Conservation (phyloP, 2,797 vertebrate species). For the Molothrus ater region DNA sequence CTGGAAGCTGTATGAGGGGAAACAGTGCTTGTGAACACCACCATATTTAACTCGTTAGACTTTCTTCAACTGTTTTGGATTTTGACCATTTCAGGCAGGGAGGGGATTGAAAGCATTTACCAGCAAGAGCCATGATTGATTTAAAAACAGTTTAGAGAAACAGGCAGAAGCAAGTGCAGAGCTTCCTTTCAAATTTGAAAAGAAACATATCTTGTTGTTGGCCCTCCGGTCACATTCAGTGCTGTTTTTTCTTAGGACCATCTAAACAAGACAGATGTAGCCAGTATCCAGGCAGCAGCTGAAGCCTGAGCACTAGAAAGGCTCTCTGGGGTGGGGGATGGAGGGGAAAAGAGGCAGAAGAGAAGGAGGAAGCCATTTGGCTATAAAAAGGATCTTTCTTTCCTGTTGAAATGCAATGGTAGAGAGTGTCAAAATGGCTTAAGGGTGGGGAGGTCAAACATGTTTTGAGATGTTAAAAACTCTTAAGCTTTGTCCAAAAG, state of each 20-base stretch:
- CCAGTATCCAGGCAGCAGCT: conserved; percentile 58
- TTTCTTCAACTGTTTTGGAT: conserved; percentile 7
- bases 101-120: not conserved
- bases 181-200: conserved; percentile 51
- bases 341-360: conserved; percentile 52
- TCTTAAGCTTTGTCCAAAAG: conserved; percentile 21
- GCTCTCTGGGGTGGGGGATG: conserved; percentile 55
- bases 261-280: conserved; percentile 59
- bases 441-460: conserved; percentile 62
- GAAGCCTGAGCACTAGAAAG: conserved; percentile 33
- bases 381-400: conserved; percentile 70
- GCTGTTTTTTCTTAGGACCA: conserved; percentile 58
- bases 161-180: conserved; percentile 43
- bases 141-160: conserved; percentile 40
- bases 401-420: conserved; percentile 68
- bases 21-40: conserved; percentile 7
- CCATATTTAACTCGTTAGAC: conserved; percentile 15
- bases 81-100: not conserved
- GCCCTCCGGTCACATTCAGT: conserved; percentile 38
- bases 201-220: conserved; percentile 21
- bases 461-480: conserved; percentile 67
- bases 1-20: not conserved
- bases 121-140: conserved; percentile 23
- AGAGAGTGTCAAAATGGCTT: conserved; percentile 65
- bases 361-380: conserved; percentile 68